Evolutionary conservation across 2,797 vertebrate species (phyloP), one percentile per base, ranked within the genome.

Genomic region (Leptoclinus maculatus): DNA sequence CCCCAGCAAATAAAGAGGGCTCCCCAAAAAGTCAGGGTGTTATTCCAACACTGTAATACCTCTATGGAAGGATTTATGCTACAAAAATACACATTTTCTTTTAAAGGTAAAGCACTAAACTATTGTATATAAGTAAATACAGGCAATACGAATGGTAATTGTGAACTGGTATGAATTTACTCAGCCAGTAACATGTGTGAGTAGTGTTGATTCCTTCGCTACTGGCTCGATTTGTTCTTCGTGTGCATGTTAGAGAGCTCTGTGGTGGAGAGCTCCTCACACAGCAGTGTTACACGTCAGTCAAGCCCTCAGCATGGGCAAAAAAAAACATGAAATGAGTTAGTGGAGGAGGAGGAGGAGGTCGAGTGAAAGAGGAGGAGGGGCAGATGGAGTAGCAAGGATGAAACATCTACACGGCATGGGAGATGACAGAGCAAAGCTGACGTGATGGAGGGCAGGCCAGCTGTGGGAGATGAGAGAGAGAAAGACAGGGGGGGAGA

Each of bases 391-490:
- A 64, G 69, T 14, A 67, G 53, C 1, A 17, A 68, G 65, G 83
- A 86, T 70, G 79, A 82, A 85, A 82, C 80, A 85, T 86, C 71
- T 79, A 79, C 49, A 76, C 17, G 1, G 74, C 32, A 54, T 41
- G 36, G 59, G 68, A 72, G 62, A 85, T 76, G 86, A 83, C 71
- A 80, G 78, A 82, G 74, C 51, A 82, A 66, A 77, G 67, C 78
- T 49, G 78, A 79, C 45, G 60, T 66, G 77, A 83, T 16, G 21
- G 74, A 82, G 29, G 39, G 69, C 13, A 27, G 71, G 65, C 56
- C 57, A 79, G 74, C 80, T 71, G 75, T 65, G 72, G 67, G 63
- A 79, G 76, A 72, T 67, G 27, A 68, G 73, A 81, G 45, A 70
- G 21, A 41, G 79, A 43, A 4, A 54, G 25, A 32, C 29, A 60